Percentiles rank a stretch among this genome's conserved stretches.
Conservation (phyloP, 92 coral and sea anemone species). For the Siderastrea radians region DNA sequence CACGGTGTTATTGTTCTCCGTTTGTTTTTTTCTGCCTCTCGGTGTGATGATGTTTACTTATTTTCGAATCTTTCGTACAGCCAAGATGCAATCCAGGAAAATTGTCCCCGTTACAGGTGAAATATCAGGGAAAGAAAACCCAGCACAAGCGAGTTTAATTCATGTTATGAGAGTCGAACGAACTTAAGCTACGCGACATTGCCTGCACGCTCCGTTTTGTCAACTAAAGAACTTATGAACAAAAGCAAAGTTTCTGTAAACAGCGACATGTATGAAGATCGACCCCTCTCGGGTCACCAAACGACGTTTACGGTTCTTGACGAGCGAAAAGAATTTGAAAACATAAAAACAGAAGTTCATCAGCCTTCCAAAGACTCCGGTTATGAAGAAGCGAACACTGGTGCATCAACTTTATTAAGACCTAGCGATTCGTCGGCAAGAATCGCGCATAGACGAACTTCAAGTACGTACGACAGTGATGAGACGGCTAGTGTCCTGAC, state of each 20-base stretch:
- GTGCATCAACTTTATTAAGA: neutral
- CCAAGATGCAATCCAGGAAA: conserved; percentile 74
- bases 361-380: conserved; percentile 39
- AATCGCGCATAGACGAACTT: neutral
- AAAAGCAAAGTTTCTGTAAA: conserved; percentile 7
- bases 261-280: conserved; percentile 11
- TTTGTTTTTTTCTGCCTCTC: conserved; percentile 86
- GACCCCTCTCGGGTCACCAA: neutral
- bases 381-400: neutral
- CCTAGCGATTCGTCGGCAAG: neutral
- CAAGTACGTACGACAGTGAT: neutral
- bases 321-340: neutral
- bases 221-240: conserved; percentile 1
- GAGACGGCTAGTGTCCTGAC: neutral
- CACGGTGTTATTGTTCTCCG: conserved; percentile 79
- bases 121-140: conserved; percentile 41
- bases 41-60: conserved; percentile 78
- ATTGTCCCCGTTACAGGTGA: conserved; percentile 80
- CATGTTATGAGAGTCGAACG: conserved; percentile 27
- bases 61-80: conserved; percentile 73
- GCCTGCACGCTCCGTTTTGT: neutral
- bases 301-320: neutral
- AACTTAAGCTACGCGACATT: neutral
- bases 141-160: conserved; percentile 21
- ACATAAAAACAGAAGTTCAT: neutral